These are phyloP conservation scores for Platysteira castanea DNA, from an alignment of 2,113 vertebrate species.

Conservation along the genomic window DNA sequence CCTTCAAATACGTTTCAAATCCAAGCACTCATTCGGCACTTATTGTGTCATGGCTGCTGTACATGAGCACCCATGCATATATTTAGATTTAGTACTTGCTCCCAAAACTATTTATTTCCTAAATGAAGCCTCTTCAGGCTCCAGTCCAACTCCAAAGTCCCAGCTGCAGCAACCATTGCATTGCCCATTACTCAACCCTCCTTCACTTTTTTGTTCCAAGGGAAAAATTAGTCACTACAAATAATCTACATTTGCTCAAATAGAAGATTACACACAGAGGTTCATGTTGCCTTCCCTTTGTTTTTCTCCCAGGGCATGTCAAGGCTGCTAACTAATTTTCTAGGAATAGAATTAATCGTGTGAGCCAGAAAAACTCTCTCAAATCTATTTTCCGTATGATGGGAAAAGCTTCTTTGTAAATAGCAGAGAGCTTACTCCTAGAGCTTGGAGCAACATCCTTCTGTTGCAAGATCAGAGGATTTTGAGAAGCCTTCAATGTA, in stretches of 20 bases:
- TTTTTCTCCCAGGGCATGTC: not conserved
- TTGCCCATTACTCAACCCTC: not conserved
- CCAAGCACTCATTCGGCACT: not conserved
- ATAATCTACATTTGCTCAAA: not conserved
- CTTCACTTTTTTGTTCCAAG: not conserved
- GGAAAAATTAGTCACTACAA: slow-evolving; percentile 18
- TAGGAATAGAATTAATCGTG: not conserved
- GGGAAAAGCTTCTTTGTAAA: not conserved
- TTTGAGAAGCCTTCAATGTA: not conserved
- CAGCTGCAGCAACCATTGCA: not conserved
- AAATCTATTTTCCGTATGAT: not conserved
- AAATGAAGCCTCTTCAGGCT: slow-evolving; percentile 7
- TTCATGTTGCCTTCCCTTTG: not conserved
- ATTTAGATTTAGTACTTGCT: not conserved
- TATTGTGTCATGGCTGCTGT: not conserved
- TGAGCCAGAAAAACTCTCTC: not conserved
- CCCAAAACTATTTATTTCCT: slow-evolving; percentile 29
- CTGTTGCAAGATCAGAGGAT: not conserved
- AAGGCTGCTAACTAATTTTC: slow-evolving; percentile 14
- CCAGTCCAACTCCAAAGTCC: not conserved
- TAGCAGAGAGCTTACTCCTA: not conserved
- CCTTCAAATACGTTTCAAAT: not conserved
- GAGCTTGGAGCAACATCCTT: not conserved
- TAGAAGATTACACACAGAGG: not conserved
- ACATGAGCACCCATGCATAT: not conserved